Evolutionary conservation across 1,140 invertebrate genomes (phyloP).

Genomic region (Monomorium pharaonis): DNA sequence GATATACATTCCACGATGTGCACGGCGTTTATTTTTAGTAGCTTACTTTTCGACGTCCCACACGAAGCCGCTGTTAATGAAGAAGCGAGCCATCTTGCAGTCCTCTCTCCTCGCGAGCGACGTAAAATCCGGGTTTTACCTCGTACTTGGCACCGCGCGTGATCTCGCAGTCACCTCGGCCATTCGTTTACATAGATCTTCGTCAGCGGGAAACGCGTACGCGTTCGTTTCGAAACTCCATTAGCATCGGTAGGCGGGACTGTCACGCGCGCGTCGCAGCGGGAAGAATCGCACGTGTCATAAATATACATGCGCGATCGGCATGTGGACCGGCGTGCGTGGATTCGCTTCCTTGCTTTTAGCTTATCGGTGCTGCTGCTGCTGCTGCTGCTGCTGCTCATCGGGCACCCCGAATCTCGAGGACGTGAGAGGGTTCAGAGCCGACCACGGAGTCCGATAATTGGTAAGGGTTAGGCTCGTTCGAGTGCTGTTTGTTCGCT

Average conservation of each 20-base stretch:
- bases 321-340: constrained; percentile 52
- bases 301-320: constrained; percentile 73
- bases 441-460: constrained; percentile 65
- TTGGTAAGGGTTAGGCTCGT: constrained; percentile 67
- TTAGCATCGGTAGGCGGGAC: constrained; percentile 62
- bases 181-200: constrained; percentile 56
- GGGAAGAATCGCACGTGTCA: constrained; percentile 70
- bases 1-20: not conserved
- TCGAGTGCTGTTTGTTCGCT: constrained; percentile 69
- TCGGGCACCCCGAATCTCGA: constrained; percentile 41
- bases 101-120: not conserved
- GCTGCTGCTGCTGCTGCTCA: constrained; percentile 30
- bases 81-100: constrained; percentile 37
- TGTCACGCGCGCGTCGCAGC: constrained; percentile 44
- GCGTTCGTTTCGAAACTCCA: constrained; percentile 60
- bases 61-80: constrained; percentile 18
- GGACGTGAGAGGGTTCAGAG: constrained; percentile 60
- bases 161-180: constrained; percentile 23
- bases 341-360: constrained; percentile 63
- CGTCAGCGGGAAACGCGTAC: constrained; percentile 36
- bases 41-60: not conserved
- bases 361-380: no score
- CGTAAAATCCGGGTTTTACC: constrained; percentile 40
- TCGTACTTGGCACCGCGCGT: constrained; percentile 33
- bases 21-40: constrained; percentile 21